These are phyloP conservation scores for Crioceris asparagi DNA, from an alignment of 2,888 invertebrate species.

Conservation along the genomic window DNA sequence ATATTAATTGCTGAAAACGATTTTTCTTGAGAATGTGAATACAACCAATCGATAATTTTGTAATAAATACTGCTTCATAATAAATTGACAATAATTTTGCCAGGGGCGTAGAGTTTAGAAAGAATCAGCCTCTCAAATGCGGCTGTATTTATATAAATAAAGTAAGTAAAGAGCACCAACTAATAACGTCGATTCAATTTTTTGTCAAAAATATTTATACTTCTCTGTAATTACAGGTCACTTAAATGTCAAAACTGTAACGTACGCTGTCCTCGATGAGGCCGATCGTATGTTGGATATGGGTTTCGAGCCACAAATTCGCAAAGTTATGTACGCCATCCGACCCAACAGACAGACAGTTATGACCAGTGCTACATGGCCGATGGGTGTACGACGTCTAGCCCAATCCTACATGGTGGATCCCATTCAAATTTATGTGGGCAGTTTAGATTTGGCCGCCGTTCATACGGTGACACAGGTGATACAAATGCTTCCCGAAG, in stretches of 20 bases:
- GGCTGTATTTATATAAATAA: no score
- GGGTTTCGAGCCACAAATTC: slow-evolving; percentile 83
- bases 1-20: no score
- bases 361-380: slow-evolving; percentile 97
- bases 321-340: slow-evolving; percentile 67
- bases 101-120: no score
- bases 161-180: no score
- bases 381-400: slow-evolving; percentile 70
- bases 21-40: no score
- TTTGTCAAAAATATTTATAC: no score
- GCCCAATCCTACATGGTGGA: slow-evolving; percentile 81
- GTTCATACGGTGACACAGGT: slow-evolving; percentile 78
- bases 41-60: no score
- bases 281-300: slow-evolving; percentile 81
- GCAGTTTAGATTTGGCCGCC: slow-evolving; percentile 78
- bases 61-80: no score
- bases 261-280: slow-evolving; percentile 88
- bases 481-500: slow-evolving; percentile 62
- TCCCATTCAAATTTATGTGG: slow-evolving; percentile 79
- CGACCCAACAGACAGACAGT: slow-evolving; percentile 88
- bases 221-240: slow-evolving; percentile 36
- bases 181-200: no score
- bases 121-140: no score
- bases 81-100: no score
- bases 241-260: slow-evolving; percentile 67